phyloP scores from a whole-genome alignment of 2,113 vertebrate genomes.

The Psittacula cyanocephala region DNA sequence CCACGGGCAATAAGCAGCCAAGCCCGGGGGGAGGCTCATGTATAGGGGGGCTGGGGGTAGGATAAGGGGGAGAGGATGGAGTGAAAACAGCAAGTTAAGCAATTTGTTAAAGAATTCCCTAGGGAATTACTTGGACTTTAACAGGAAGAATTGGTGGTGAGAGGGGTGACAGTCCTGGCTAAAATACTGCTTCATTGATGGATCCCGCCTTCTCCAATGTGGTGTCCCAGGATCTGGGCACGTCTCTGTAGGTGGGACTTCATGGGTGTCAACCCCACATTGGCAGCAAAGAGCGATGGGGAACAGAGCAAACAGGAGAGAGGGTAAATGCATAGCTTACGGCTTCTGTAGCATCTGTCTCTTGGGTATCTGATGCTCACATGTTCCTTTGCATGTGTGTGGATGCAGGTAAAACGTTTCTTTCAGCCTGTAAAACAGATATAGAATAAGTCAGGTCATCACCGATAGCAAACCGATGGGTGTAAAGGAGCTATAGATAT shows the following conservation, averaged over 20 bases:
- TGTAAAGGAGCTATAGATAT: constrained; percentile 20
- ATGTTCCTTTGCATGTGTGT: neutral
- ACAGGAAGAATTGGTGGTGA: neutral
- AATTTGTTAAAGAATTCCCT: neutral
- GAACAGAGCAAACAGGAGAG: neutral
- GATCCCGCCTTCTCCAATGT: neutral
- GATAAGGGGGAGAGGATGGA: neutral
- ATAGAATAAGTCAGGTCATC: neutral
- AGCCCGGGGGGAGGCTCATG: neutral
- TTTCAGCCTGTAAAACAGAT: neutral
- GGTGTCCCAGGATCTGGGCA: neutral
- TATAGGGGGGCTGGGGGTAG: neutral
- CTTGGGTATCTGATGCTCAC: neutral
- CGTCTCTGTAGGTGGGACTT: neutral
- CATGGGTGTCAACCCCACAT: neutral
- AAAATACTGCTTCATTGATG: neutral
- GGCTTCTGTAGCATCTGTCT: neutral
- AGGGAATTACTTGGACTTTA: neutral
- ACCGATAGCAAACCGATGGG: neutral
- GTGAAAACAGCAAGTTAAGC: constrained; percentile 58
- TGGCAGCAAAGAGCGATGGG: neutral
- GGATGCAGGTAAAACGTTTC: neutral
- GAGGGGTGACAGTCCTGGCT: neutral
- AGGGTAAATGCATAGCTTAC: neutral
- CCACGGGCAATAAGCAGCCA: constrained; percentile 19